Base-by-base conservation (phyloP, 1,140 invertebrate species). In the Penaeus vannamei region DNA sequence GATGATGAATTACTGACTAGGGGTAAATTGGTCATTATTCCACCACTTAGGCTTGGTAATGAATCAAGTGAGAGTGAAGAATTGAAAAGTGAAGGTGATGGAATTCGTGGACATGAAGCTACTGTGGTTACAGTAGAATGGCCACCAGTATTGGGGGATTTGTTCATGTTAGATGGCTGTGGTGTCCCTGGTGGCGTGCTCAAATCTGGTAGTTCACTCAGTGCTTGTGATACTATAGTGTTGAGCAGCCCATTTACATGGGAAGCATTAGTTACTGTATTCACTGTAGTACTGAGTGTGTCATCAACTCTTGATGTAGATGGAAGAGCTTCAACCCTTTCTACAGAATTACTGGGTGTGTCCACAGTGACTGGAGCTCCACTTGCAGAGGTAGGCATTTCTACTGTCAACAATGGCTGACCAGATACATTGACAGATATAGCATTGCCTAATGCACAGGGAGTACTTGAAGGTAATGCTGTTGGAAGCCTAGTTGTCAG, bases 381-480 rank as follows among this genome's bases (percentile, higher is more conserved):
- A 53, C 32, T 69, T 29, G 79, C 60, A 23, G 76, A 32, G 59
- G 87, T 26, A 10, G 87, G 87, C 72, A 89, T 84, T 76, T 89
- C 87, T 29, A 89, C 87, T 22, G 87, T 89, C 29, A 89, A 22
- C 36, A 89, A 62, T 66, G 87, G 87, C 72, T 89, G 87, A 61
- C 87, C 87, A 32, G 87, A 89, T 89, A 89, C 83, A 83, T 89
- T 89, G 26, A 89, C 87, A 22, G 87, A 89, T 32, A 89, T 89
- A 29, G 87, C 87, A 89, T 89, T 89, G 22, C 82, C 82, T 53
- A 83, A 53, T 60, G 66, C 60, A 32, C 81, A 26, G 2, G 86
- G 29, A 23, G 85, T 12, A 32, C 64, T 87, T 32, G 77, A 26
- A 12, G 85, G 32, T 66, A 80, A 26, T 29, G 80, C 36, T 59